Base-by-base conservation (phyloP, 2,113 vertebrate species). In the Pangasianodon hypophthalmus region DNA sequence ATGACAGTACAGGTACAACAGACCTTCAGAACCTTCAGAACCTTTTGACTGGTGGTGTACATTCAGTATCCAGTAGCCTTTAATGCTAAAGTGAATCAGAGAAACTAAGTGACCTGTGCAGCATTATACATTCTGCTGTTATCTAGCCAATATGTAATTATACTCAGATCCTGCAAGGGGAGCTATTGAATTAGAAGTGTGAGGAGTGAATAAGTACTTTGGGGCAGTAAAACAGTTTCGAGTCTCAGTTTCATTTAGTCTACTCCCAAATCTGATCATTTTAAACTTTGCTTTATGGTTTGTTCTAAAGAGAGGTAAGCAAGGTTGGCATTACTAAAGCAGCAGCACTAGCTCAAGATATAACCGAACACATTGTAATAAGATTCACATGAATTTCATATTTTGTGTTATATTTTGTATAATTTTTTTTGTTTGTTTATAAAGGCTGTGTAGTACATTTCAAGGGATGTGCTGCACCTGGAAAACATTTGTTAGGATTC, bases 81-180 rank as follows among this genome's bases (percentile, higher is more conserved):
- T 80, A 80, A 50, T 48, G 41, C 13, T 7, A 54, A 10, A 54
- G 48, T 54, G 48, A 10, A 54, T 29, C 77, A 29, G 52, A 80
- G 77, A 80, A 48, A 46, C 9, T 24, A 24, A 21, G 41, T 24
- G 21, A 79, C 75, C 48, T 21, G 19, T 77, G 73, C 11, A 13
- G 44, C 9, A 10, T 79, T 26, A 32, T 11, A 48, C 19, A 24
- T 9, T 50, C 77, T 80, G 16, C 48, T n/a, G 48, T 54, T 41
- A 29, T 46, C 32, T 24, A 83, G 18, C 7, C 29, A 60, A 24
- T 58, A 6, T 84, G 54, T 60, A 60, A 84, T 84, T 84, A 14
- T 60, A 60, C 32, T 84, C 19, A 44, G 19, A 84, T 26, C 82
- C 82, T 60, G 54, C 26, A 84, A 44, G 56, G 82, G 82, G 81